Percentiles rank a stretch among this genome's conserved stretches.
Evolutionary conservation across 1,140 invertebrate species (phyloP).

Genomic region (Cotesia vestalis): DNA sequence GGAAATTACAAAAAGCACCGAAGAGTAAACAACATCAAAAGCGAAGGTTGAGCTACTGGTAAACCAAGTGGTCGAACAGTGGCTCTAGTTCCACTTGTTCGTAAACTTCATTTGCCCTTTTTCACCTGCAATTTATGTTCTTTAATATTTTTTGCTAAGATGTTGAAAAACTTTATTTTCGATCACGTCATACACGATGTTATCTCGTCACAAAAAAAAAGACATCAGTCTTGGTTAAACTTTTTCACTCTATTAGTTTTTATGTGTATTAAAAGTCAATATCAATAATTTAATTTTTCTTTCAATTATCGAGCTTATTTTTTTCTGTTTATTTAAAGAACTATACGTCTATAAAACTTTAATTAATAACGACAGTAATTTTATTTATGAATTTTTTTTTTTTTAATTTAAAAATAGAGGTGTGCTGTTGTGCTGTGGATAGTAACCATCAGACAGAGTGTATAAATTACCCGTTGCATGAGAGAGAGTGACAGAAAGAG

Average conservation of each 20-base stretch:
- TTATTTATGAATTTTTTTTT: background rate
- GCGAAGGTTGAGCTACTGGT: background rate
- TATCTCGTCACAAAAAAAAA: no score
- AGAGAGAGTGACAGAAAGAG: slow-evolving; percentile 10
- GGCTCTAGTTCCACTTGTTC: background rate
- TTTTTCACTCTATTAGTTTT: no score
- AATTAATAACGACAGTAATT: background rate
- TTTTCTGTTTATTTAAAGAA: no score
- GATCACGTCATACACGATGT: no score
- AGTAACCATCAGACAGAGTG: background rate
- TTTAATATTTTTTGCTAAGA: no score
- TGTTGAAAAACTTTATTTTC: no score
- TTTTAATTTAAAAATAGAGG: background rate
- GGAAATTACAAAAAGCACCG: background rate
- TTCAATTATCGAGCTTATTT: no score
- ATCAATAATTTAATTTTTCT: no score
- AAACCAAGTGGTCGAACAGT: slow-evolving; percentile 6
- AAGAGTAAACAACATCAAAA: background rate
- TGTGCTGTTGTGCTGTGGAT: background rate
- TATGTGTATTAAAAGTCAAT: no score
- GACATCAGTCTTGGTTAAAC: no score
- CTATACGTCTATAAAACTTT: no score
- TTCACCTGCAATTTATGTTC: background rate
- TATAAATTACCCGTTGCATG: slow-evolving; percentile 19
- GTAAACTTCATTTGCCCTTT: slow-evolving; percentile 4